A percentile compares a stretch with the other conserved stretches of the same genome.
These are phyloP conservation scores for Nothocercus julius DNA, from an alignment of 2,113 vertebrate genomes.

Conservation along the genomic window DNA sequence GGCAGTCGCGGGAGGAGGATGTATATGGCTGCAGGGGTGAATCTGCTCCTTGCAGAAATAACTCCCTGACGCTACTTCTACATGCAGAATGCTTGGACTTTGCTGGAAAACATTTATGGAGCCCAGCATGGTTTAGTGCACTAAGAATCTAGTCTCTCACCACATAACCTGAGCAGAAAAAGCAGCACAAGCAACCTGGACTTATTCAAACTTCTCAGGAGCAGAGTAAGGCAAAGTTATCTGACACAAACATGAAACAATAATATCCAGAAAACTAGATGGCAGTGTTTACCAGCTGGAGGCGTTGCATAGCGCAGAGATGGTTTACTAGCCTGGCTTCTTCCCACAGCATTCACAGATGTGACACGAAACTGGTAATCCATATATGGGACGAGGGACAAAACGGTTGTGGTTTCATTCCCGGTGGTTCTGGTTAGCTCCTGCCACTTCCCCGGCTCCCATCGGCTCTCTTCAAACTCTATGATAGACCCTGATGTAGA, in stretches of 20 bases:
- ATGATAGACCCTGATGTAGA: constrained; percentile 85
- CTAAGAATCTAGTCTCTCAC: neutral
- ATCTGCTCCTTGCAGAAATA: neutral
- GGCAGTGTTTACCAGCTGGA: constrained; percentile 80
- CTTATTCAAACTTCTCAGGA: neutral
- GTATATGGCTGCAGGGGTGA: no score
- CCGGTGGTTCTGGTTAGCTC: constrained; percentile 79
- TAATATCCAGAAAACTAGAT: neutral
- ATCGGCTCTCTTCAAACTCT: constrained; percentile 88
- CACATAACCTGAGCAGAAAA: fast-evolving
- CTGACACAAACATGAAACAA: fast-evolving
- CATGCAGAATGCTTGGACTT: neutral
- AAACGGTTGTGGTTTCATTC: constrained; percentile 74
- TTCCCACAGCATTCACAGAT: constrained; percentile 85
- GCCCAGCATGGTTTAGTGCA: neutral
- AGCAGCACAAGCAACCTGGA: fast-evolving
- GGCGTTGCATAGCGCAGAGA: constrained; percentile 86
- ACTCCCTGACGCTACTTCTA: neutral
- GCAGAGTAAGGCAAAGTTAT: neutral
- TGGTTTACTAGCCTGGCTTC: constrained; percentile 80
- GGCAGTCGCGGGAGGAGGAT: neutral
- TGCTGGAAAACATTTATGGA: neutral
- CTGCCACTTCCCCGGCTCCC: constrained; percentile 88
- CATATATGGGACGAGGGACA: constrained; percentile 83
- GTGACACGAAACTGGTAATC: constrained; percentile 88